These are phyloP conservation scores for Halcyon smyrnensis DNA, from an alignment of 2,797 vertebrate species.

Conservation along the genomic window DNA sequence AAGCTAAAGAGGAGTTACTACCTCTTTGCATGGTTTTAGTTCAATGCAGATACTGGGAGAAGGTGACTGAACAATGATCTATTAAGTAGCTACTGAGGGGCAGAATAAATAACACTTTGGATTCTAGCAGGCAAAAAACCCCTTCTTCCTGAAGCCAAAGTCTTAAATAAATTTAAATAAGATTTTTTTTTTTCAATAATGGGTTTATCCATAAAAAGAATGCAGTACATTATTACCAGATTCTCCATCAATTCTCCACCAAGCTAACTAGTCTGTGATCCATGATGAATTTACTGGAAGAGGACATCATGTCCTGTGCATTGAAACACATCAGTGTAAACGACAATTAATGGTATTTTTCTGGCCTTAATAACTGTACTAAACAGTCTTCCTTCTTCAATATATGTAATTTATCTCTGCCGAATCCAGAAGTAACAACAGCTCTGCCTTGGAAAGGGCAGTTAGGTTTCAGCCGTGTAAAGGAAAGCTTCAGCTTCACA, in stretches of 20 bases:
- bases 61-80: not conserved
- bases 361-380: not conserved
- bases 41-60: not conserved
- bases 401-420: not conserved
- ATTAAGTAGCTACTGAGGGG: not conserved
- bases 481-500: not conserved
- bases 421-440: not conserved
- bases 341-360: not conserved
- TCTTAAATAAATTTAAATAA: not conserved
- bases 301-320: not conserved
- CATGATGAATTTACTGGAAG: not conserved
- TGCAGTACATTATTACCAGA: not conserved
- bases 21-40: not conserved
- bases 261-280: not conserved
- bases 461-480: not conserved
- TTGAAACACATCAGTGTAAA: not conserved
- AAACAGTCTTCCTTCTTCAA: not conserved
- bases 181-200: not conserved
- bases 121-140: not conserved
- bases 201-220: not conserved
- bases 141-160: not conserved
- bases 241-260: not conserved
- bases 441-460: not conserved
- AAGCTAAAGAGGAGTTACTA: fast-evolving
- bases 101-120: not conserved